These are phyloP conservation scores for Discoglossus pictus DNA, from an alignment of 2,797 vertebrate genomes.

Conservation along the genomic window DNA sequence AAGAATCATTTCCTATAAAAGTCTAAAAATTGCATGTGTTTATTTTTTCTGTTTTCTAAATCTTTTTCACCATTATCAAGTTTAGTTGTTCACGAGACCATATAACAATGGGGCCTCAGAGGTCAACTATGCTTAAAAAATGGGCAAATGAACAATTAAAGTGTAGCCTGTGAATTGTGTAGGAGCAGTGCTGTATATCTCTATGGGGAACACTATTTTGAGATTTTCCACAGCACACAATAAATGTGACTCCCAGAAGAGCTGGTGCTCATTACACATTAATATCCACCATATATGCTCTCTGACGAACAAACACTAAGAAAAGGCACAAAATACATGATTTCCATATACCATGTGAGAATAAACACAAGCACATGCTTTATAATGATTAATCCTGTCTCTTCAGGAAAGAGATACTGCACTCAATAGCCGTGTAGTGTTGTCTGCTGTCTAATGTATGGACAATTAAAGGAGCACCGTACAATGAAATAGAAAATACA, in stretches of 20 bases:
- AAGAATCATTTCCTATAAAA: too few relatives aligned
- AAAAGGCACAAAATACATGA: background rate
- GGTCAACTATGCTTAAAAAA: too few relatives aligned
- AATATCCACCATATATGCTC: constrained; percentile 9
- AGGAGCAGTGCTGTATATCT: background rate
- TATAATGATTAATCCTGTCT: constrained; percentile 19
- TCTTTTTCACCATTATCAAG: too few relatives aligned
- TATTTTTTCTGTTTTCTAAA: too few relatives aligned
- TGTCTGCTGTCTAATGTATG: background rate
- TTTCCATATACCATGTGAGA: constrained; percentile 18
- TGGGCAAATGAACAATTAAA: too few relatives aligned
- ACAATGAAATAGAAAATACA: too few relatives aligned
- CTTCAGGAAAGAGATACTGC: background rate
- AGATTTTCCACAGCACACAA: constrained; percentile 40
- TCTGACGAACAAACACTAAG: constrained; percentile 28
- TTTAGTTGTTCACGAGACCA: too few relatives aligned
- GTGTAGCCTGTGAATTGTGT: too few relatives aligned
- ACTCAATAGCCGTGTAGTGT: background rate
- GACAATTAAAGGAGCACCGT: background rate
- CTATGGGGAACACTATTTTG: background rate
- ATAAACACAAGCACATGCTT: constrained; percentile 43
- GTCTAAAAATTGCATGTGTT: too few relatives aligned
- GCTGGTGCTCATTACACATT: background rate
- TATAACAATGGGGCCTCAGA: too few relatives aligned
- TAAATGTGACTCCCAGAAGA: background rate